Evolutionary conservation across 2,113 vertebrate genomes (phyloP).

Genomic region (Odocoileus hemionus): DNA sequence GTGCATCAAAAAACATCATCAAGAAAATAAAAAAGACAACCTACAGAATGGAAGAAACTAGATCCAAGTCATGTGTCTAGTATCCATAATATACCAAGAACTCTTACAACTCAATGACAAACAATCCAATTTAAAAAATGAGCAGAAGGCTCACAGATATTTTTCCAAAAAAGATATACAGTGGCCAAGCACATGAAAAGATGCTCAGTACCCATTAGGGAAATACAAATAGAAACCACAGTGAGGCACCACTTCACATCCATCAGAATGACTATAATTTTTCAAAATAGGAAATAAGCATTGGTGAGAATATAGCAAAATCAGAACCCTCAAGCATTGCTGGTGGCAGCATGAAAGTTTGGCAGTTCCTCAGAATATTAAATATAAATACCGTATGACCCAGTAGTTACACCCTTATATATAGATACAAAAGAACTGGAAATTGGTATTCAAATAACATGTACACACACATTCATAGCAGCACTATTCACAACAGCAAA

Average conservation of each 20-base stretch:
- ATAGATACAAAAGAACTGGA: not conserved
- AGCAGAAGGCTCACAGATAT: not conserved
- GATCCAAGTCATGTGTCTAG: not conserved
- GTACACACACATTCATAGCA: not conserved
- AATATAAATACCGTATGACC: not conserved
- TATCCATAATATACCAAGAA: not conserved
- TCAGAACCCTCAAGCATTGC: not conserved
- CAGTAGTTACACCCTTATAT: not conserved
- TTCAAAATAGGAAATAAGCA: not conserved
- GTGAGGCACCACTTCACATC: not conserved
- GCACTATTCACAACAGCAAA: not conserved
- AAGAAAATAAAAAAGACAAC: not conserved
- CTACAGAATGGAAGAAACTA: not conserved
- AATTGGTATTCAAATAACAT: not conserved
- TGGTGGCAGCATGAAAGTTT: not conserved
- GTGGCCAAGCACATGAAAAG: not conserved
- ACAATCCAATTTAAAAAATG: not conserved
- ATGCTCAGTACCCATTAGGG: not conserved
- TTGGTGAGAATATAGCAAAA: not conserved
- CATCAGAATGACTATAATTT: not conserved
- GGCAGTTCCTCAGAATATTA: conserved; percentile 7
- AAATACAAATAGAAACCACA: not conserved
- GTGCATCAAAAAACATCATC: not conserved
- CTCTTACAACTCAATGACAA: not conserved
- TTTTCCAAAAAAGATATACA: not conserved